phyloP scores from a whole-genome alignment of 2,797 vertebrate species.

The Cyprinodon diabolis region DNA sequence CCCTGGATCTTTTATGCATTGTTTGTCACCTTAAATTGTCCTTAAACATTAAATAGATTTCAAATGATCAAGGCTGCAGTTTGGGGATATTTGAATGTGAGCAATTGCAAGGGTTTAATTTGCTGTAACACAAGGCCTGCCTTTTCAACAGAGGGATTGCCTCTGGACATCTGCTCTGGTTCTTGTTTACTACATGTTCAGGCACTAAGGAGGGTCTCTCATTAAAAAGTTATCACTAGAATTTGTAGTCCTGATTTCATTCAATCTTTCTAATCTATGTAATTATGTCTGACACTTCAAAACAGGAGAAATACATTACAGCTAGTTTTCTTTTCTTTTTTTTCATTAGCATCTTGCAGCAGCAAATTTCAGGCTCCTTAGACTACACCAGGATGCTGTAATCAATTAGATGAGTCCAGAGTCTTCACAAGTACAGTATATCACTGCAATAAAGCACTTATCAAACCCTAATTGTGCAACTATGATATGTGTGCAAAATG shows the following conservation, averaged over 20 bases:
- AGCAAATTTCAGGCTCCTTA: not conserved
- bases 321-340: not conserved
- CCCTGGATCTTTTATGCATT: not conserved
- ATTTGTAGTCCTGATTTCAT: not conserved
- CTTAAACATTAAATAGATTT: not conserved
- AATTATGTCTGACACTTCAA: not conserved
- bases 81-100: not conserved
- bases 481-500: constrained; percentile 10
- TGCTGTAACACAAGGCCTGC: not conserved
- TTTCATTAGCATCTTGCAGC: not conserved
- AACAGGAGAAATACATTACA: not conserved
- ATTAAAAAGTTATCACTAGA: not conserved
- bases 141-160: not conserved
- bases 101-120: not conserved
- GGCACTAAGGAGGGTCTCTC: not conserved
- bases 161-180: too few species aligned
- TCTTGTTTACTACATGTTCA: not conserved
- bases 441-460: constrained; percentile 52
- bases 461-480: constrained; percentile 36
- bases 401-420: constrained; percentile 52
- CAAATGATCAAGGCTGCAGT: not conserved
- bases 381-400: not conserved
- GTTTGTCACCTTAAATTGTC: too few species aligned
- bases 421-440: constrained; percentile 45
- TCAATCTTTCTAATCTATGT: too few species aligned